Percentiles rank a stretch among this genome's conserved stretches.
These are phyloP conservation scores for Cottoperca gobio DNA, from an alignment of 2,797 vertebrate species.

Conservation along the genomic window DNA sequence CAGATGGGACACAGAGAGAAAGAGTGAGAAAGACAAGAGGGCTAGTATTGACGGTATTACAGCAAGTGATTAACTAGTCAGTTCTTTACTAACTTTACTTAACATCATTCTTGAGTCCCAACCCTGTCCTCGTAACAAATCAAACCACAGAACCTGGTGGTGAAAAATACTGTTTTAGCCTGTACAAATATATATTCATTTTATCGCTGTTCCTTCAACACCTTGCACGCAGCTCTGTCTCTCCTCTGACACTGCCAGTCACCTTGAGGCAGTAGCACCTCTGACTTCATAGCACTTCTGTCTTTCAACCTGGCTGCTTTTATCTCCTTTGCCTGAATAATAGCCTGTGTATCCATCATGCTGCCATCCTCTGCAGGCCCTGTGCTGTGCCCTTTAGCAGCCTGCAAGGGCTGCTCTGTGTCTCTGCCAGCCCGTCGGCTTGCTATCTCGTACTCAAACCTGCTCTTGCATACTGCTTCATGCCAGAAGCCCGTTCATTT, in stretches of 20 bases:
- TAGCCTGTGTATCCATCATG: conserved; percentile 39
- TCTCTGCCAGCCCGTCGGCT: conserved; percentile 22
- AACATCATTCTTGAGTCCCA: conserved; percentile 8
- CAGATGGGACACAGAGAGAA: neutral
- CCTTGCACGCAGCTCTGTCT: conserved; percentile 11
- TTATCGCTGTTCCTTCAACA: neutral
- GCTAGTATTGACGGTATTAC: neutral
- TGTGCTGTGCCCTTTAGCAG: conserved; percentile 49
- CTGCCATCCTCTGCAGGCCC: conserved; percentile 42
- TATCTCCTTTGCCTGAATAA: conserved; percentile 52
- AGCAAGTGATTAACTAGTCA: neutral
- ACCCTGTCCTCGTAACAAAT: neutral
- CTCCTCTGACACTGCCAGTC: conserved; percentile 31
- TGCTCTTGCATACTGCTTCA: neutral
- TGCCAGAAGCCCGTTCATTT: conserved; percentile 10
- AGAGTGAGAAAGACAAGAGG: neutral
- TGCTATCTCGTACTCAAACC: conserved; percentile 19
- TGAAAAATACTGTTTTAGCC: neutral
- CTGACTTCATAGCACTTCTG: conserved; percentile 54
- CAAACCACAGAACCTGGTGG: neutral
- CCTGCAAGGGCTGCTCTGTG: conserved; percentile 24
- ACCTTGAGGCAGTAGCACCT: conserved; percentile 33
- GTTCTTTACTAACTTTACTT: neutral
- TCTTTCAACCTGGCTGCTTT: conserved; percentile 58
- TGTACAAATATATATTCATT: conserved; percentile 10